phyloP scores from a whole-genome alignment of 1,140 invertebrate species.

The Cydia splendana region DNA sequence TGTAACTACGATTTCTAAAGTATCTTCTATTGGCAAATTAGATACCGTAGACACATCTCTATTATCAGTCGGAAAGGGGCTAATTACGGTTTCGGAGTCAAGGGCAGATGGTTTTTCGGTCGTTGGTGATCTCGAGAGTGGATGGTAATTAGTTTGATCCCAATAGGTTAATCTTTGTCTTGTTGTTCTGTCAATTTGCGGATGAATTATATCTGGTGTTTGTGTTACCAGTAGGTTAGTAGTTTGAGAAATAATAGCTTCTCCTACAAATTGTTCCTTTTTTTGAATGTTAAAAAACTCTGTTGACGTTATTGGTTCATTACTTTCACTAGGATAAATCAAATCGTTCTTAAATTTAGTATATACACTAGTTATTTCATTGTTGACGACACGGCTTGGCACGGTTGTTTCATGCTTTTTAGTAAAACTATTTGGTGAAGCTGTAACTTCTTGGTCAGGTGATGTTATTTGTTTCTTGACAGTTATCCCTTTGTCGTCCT shows the following conservation, averaged over 20 bases:
- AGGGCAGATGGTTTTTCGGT: not conserved
- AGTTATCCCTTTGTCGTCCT: not conserved
- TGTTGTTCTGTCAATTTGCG: not conserved
- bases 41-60: not conserved
- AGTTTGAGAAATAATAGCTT: not conserved
- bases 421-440: not conserved
- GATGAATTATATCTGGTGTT: not conserved
- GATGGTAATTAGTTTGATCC: not conserved
- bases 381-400: not conserved
- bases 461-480: not conserved
- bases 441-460: not conserved
- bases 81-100: not conserved
- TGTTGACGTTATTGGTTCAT: not conserved
- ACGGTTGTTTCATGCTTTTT: not conserved
- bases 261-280: not conserved
- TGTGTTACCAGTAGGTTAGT: not conserved
- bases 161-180: not conserved
- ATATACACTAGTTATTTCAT: not conserved
- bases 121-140: not conserved
- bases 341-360: not conserved
- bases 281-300: not conserved
- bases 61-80: not conserved
- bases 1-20: constrained; percentile 1
- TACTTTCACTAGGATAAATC: not conserved
- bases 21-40: not conserved